These are phyloP conservation scores for Pachydiplax longipennis DNA, from an alignment of 2,888 invertebrate species.

Conservation along the genomic window DNA sequence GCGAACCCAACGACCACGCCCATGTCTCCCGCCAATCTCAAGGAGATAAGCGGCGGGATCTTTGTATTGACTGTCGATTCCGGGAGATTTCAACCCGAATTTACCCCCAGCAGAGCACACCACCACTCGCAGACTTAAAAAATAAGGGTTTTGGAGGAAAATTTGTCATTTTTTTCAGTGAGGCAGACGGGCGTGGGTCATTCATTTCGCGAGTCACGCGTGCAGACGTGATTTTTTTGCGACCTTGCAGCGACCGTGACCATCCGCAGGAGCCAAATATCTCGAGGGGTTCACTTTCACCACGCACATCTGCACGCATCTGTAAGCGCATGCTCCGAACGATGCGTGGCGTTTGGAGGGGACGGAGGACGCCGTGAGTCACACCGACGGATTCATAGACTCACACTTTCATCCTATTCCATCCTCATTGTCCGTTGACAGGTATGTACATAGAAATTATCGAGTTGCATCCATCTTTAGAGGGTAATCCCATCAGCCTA, in stretches of 20 bases:
- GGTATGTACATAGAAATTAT: too few species aligned
- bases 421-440: too few species aligned
- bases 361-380: neutral
- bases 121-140: neutral
- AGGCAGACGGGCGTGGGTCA: neutral
- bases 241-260: neutral
- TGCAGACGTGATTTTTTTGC: neutral
- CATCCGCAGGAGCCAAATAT: neutral
- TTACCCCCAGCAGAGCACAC: too few species aligned
- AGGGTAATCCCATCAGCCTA: too few species aligned
- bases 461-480: too few species aligned
- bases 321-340: neutral
- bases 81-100: too few species aligned
- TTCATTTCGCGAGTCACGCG: neutral
- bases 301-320: neutral
- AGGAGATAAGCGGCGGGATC: neutral
- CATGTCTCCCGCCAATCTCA: constrained; percentile 18
- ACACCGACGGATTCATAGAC: too few species aligned
- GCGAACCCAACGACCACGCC: constrained; percentile 1
- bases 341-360: too few species aligned
- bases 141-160: neutral
- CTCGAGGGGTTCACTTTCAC: neutral
- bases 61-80: constrained; percentile 11
- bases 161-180: neutral
- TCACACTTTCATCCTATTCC: too few species aligned